phyloP scores from a whole-genome alignment of 2,113 vertebrate species.

The Channa argus region DNA sequence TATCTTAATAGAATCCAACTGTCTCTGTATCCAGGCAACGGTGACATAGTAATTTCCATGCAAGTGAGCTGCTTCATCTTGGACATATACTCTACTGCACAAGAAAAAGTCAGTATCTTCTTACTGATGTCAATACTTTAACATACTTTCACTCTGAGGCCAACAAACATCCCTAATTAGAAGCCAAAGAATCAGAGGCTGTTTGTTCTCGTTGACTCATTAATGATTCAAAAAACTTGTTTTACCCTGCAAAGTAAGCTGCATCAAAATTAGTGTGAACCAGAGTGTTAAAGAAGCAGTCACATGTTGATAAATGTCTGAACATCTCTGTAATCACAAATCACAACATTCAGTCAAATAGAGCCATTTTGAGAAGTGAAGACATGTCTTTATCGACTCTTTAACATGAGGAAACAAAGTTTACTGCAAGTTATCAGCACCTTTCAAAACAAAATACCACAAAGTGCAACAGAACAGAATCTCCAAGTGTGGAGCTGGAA shows the following conservation, averaged over 20 bases:
- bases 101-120: slow-evolving; percentile 15
- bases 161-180: slow-evolving; percentile 32
- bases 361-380: not conserved
- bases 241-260: slow-evolving; percentile 23
- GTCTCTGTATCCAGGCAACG: slow-evolving; percentile 68
- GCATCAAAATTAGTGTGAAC: slow-evolving; percentile 15
- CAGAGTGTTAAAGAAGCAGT: slow-evolving; percentile 23
- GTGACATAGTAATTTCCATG: slow-evolving; percentile 47
- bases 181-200: slow-evolving; percentile 6
- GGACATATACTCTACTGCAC: slow-evolving; percentile 22
- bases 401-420: not conserved
- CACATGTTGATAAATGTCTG: slow-evolving; percentile 3
- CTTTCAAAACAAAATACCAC: slow-evolving; percentile 28
- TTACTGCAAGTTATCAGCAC: not conserved
- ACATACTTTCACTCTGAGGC: slow-evolving; percentile 18
- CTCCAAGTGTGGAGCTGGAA: no score
- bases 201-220: slow-evolving; percentile 23
- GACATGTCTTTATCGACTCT: not conserved
- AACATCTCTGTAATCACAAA: slow-evolving; percentile 12
- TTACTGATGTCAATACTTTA: slow-evolving; percentile 32
- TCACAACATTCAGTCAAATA: slow-evolving; percentile 3
- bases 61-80: slow-evolving; percentile 44
- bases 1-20: slow-evolving; percentile 36
- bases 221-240: slow-evolving; percentile 31
- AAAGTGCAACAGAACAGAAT: not conserved